Conservation (phyloP, 2,113 vertebrate species). For the Anhinga rufa region DNA sequence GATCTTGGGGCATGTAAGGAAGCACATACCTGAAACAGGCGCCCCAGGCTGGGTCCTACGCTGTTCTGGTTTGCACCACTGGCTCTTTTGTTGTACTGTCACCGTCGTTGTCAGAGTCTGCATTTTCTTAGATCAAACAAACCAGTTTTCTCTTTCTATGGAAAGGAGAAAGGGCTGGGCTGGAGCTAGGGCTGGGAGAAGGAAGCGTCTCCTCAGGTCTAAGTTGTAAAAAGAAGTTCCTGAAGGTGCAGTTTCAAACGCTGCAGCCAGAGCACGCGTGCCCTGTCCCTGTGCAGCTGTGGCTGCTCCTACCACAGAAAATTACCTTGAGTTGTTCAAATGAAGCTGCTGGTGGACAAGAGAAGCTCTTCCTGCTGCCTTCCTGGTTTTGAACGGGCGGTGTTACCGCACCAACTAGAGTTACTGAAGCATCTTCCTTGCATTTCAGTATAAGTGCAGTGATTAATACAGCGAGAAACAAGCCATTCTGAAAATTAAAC, state of each 20-base stretch:
- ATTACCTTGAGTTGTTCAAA: rapidly evolving
- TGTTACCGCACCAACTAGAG: neutral
- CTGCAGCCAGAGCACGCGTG: neutral
- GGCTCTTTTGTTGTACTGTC: neutral
- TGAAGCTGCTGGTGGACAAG: neutral
- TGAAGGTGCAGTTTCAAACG: neutral
- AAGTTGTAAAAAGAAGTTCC: neutral
- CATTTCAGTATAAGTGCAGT: rapidly evolving
- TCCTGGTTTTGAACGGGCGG: neutral
- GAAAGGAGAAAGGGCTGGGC: too few species aligned
- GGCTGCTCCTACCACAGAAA: neutral
- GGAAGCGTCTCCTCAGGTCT: neutral
- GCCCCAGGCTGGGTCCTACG: neutral
- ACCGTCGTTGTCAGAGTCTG: rapidly evolving
- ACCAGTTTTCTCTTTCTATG: neutral
- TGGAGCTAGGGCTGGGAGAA: neutral
- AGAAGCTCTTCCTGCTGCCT: neutral
- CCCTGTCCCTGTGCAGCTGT: neutral
- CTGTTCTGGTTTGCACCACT: neutral
- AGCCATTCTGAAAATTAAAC: slow-evolving; percentile 24
- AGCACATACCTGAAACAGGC: neutral
- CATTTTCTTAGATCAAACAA: neutral
- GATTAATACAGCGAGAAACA: neutral
- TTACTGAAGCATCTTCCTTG: neutral
- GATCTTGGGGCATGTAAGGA: rapidly evolving